These are phyloP conservation scores for Chiloscyllium punctatum DNA, from an alignment of 2,797 vertebrate species.

Conservation along the genomic window DNA sequence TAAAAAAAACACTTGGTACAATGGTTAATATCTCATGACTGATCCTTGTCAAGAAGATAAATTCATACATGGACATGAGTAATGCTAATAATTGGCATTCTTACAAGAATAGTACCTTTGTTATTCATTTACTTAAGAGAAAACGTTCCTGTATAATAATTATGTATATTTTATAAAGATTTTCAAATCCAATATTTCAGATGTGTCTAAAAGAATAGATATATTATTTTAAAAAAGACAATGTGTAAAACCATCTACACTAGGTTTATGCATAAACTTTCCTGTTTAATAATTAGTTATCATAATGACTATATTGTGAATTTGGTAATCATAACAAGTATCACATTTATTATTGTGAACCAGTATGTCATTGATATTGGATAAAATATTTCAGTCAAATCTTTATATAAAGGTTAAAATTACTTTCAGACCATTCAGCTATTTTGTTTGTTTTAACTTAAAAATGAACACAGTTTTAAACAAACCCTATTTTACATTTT, in stretches of 20 bases:
- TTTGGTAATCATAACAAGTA: not conserved
- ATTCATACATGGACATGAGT: not conserved
- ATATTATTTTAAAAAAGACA: not conserved
- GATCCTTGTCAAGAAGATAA: not conserved
- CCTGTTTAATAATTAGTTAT: constrained; percentile 19
- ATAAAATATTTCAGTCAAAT: constrained; percentile 8
- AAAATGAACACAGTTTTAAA: not conserved
- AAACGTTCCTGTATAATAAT: not conserved
- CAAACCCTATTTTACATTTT: not conserved
- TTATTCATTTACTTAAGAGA: not conserved
- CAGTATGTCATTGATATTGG: not conserved
- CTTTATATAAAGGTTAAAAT: constrained; percentile 12
- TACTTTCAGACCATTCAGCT: not conserved
- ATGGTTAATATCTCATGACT: not conserved
- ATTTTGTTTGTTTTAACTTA: not conserved
- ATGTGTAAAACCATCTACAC: constrained; percentile 24
- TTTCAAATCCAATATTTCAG: constrained; percentile 24
- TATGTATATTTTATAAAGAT: not conserved
- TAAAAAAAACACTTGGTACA: not conserved
- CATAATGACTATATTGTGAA: not conserved
- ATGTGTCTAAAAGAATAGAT: not conserved
- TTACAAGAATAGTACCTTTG: not conserved
- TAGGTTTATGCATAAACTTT: not conserved
- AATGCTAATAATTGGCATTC: not conserved
- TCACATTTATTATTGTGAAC: constrained; percentile 18